Conservation (phyloP, 2,113 vertebrate species). For the Gadus chalcogrammus region DNA sequence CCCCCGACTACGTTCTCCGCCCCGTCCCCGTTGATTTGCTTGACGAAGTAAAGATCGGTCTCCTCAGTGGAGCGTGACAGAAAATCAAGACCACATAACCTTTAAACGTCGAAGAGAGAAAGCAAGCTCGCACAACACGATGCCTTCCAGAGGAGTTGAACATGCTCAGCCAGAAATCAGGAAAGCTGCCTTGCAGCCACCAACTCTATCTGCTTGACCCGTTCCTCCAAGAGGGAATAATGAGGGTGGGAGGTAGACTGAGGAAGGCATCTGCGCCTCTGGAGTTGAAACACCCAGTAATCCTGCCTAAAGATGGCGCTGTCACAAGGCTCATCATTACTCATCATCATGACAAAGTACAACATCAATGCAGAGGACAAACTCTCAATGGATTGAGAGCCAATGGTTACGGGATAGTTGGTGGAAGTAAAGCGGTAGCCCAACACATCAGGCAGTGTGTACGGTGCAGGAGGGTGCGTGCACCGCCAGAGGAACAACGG, state of each 20-base stretch:
- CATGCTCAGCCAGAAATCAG: neutral
- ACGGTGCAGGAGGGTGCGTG: conserved; percentile 19
- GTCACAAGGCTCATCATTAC: conserved; percentile 8
- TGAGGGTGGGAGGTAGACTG: neutral
- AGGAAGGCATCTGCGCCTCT: too few relatives aligned
- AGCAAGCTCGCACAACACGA: conserved; percentile 10
- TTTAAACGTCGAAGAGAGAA: conserved; percentile 17
- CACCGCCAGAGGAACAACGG: neutral
- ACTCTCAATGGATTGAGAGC: too few relatives aligned
- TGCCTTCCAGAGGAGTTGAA: conserved; percentile 9
- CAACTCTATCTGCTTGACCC: neutral
- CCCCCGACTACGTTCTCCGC: too few relatives aligned
- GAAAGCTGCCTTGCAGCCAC: neutral
- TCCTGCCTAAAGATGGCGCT: conserved; percentile 8
- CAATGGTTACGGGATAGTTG: neutral
- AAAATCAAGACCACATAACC: conserved; percentile 1
- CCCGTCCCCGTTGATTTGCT: too few relatives aligned
- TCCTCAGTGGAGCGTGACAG: too few relatives aligned
- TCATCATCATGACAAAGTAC: neutral
- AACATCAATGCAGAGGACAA: too few relatives aligned
- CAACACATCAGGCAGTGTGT: conserved; percentile 10
- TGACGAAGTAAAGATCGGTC: too few relatives aligned
- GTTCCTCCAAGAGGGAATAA: neutral
- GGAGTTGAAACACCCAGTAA: conserved; percentile 11
- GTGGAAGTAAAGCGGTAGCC: conserved; percentile 2